Conservation (phyloP, 1,140 invertebrate genomes). For the Liolophura sinensis region DNA sequence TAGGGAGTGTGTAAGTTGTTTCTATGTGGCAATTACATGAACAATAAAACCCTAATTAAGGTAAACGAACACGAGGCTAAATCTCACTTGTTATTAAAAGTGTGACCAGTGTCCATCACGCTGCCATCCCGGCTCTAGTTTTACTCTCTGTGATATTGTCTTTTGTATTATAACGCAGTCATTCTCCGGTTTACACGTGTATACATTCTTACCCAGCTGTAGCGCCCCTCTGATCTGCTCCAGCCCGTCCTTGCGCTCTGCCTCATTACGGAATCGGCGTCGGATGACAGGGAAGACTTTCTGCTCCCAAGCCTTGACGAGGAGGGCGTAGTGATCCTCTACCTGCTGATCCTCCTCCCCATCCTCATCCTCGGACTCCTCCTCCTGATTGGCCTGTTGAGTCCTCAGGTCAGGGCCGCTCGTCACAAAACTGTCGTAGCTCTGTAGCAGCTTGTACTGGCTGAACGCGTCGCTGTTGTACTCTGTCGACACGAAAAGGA, state of each 20-base stretch:
- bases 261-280: constrained; percentile 59
- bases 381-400: constrained; percentile 32
- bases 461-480: constrained; percentile 46
- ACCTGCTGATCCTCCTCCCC: constrained; percentile 39
- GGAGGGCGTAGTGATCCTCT: constrained; percentile 57
- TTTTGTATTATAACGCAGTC: too few species aligned
- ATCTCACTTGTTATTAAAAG: too few species aligned
- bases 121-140: too few species aligned
- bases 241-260: constrained; percentile 59
- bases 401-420: constrained; percentile 42
- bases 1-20: too few species aligned
- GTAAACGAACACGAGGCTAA: too few species aligned
- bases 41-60: too few species aligned
- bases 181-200: too few species aligned
- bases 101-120: too few species aligned
- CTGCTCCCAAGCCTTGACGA: constrained; percentile 60
- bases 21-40: too few species aligned
- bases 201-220: constrained; percentile 41
- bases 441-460: constrained; percentile 48
- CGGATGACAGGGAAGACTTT: constrained; percentile 60
- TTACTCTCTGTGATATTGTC: too few species aligned
- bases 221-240: constrained; percentile 60
- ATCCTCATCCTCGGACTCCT: constrained; percentile 51
- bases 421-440: constrained; percentile 46
- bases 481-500: constrained; percentile 35